phyloP scores from a whole-genome alignment of 2,888 invertebrate genomes.

The Brachynemurus nebulosus region DNA sequence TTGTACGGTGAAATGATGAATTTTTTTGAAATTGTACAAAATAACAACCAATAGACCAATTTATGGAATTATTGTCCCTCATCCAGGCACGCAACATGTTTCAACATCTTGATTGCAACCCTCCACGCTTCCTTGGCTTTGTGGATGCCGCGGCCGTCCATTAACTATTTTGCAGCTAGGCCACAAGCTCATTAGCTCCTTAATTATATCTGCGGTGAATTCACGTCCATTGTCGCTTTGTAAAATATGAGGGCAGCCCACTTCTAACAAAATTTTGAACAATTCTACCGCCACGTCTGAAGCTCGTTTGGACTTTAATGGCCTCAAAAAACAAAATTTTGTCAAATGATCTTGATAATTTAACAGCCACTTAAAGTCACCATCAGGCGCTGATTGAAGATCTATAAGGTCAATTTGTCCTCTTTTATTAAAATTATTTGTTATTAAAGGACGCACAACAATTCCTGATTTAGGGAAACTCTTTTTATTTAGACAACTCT shows the following conservation, averaged over 20 bases:
- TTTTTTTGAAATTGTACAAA: not conserved
- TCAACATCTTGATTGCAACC: constrained; percentile 12
- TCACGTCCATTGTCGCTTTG: constrained; percentile 9
- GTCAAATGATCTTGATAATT: constrained; percentile 3
- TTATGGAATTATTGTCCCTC: not conserved
- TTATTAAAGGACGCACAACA: constrained; percentile 3
- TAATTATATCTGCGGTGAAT: constrained; percentile 13
- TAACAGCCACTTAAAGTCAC: not conserved
- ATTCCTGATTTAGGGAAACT: not conserved
- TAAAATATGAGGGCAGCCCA: constrained; percentile 5
- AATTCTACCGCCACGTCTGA: constrained; percentile 13
- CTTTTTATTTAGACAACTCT: too few relatives aligned
- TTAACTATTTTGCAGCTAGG: constrained; percentile 11
- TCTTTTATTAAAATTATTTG: constrained; percentile 13
- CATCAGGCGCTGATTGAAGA: constrained; percentile 5
- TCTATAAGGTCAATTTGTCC: constrained; percentile 14
- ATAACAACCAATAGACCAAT: not conserved
- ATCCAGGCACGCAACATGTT: constrained; percentile 8
- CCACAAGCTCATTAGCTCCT: constrained; percentile 13
- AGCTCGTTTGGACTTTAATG: constrained; percentile 12
- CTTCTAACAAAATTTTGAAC: constrained; percentile 13
- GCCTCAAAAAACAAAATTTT: constrained; percentile 13
- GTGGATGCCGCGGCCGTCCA: constrained; percentile 4
- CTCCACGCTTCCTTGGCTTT: constrained; percentile 2
- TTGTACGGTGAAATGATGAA: not conserved